Evolutionary conservation across 2,888 invertebrate genomes (phyloP).

Genomic region (Clepsis dumicolana): DNA sequence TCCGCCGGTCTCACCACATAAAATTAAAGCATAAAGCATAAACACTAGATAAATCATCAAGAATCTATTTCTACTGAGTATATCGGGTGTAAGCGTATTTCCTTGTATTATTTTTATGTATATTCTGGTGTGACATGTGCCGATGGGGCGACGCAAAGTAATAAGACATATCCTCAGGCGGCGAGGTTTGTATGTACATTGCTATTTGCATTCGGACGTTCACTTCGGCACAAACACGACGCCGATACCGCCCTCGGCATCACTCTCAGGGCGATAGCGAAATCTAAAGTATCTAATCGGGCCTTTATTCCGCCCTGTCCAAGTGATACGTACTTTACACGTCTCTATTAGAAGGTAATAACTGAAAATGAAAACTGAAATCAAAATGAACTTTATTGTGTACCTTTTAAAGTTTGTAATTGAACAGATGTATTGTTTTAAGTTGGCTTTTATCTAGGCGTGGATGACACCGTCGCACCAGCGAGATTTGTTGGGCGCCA

Average conservation of each 20-base stretch:
- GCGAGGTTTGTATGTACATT: constrained; percentile 7
- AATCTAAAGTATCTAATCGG: constrained; percentile 1
- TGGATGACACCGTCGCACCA: too few relatives aligned
- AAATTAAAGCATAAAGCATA: too few relatives aligned
- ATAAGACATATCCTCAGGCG: constrained; percentile 18
- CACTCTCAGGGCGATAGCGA: constrained; percentile 3
- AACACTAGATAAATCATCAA: background rate
- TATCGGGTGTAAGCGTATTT: background rate
- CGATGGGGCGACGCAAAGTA: constrained; percentile 3
- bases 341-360: background rate
- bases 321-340: background rate
- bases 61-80: background rate
- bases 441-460: background rate
- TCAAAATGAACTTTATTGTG: background rate
- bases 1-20: too few relatives aligned
- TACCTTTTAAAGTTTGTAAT: background rate
- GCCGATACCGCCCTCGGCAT: constrained; percentile 19
- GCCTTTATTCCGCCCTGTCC: background rate
- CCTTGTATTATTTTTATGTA: background rate
- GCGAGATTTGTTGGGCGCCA: too few relatives aligned
- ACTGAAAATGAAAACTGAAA: background rate
- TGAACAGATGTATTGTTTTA: background rate
- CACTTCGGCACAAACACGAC: constrained; percentile 11
- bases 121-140: background rate
- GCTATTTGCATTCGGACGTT: constrained; percentile 33